Evolutionary conservation across 2,113 vertebrate species (phyloP).

Genomic region (Pelusios castaneus): DNA sequence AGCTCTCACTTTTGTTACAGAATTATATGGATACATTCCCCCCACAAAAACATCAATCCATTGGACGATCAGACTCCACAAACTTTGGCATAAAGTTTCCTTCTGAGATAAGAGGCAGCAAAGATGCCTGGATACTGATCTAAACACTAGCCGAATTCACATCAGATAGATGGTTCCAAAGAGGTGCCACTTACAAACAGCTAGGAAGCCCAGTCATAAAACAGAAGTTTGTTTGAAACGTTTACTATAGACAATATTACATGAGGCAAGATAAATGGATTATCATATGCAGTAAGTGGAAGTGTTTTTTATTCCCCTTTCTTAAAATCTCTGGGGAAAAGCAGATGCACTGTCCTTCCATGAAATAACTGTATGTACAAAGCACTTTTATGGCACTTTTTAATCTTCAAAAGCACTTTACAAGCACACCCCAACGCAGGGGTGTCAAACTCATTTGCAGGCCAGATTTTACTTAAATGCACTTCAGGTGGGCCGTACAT

Average conservation of each 20-base stretch:
- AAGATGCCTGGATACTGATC: rapidly evolving
- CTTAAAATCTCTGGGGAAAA: background rate
- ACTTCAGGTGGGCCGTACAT: too few relatives aligned
- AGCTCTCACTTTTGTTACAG: background rate
- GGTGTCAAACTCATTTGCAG: too few relatives aligned
- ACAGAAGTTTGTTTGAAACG: background rate
- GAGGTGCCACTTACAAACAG: too few relatives aligned
- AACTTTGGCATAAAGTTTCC: background rate
- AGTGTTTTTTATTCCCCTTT: background rate
- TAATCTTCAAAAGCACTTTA: background rate
- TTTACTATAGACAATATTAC: background rate
- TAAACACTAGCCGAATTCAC: too few relatives aligned
- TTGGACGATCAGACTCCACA: background rate
- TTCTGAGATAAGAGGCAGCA: too few relatives aligned
- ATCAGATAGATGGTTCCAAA: too few relatives aligned
- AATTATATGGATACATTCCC: rapidly evolving
- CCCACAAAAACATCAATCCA: background rate
- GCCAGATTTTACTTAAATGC: too few relatives aligned
- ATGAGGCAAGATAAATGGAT: background rate
- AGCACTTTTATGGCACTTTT: background rate
- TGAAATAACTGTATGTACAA: background rate
- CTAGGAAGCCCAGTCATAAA: background rate
- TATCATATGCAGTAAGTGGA: rapidly evolving
- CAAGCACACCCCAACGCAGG: background rate
- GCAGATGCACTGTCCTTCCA: background rate